Percentiles rank a stretch among this genome's conserved stretches.
These are phyloP conservation scores for Nothobranchius furzeri DNA, from an alignment of 2,113 vertebrate species.

Conservation along the genomic window DNA sequence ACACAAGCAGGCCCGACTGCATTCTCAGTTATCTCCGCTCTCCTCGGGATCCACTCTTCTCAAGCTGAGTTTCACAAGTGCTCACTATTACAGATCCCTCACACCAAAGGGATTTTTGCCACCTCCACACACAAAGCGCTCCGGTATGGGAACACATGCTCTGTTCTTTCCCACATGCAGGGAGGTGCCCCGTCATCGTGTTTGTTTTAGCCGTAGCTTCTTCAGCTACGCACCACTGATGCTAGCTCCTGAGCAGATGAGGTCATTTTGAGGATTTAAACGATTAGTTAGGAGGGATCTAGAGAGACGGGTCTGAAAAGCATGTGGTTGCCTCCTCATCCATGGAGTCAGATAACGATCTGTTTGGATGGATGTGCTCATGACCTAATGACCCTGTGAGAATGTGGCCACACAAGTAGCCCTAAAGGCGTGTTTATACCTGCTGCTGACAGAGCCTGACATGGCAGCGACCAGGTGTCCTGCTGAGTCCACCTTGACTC, in stretches of 20 bases:
- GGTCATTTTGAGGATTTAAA: constrained; percentile 1
- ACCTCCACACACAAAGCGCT: background rate
- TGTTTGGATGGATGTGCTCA: background rate
- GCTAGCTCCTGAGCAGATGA: background rate
- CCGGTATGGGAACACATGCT: background rate
- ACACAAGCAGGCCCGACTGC: constrained; percentile 57
- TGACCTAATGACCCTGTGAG: constrained; percentile 8
- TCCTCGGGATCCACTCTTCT: constrained; percentile 3
- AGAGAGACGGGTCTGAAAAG: constrained; percentile 8
- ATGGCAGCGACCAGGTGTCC: constrained; percentile 32
- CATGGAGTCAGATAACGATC: background rate
- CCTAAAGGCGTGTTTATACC: constrained; percentile 12
- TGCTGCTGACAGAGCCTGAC: constrained; percentile 17
- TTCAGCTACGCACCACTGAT: too few species aligned
- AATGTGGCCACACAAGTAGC: constrained; percentile 15
- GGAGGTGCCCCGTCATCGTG: background rate
- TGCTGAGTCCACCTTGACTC: background rate
- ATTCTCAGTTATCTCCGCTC: constrained; percentile 39
- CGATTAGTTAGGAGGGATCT: constrained; percentile 25
- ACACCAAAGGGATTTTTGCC: background rate
- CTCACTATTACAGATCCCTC: background rate
- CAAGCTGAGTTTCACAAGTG: background rate
- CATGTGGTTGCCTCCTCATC: too few species aligned
- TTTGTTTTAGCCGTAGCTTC: background rate
- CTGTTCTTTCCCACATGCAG: background rate